Evolutionary conservation across 2,797 vertebrate genomes (phyloP).

Genomic region (Takifugu rubripes): DNA sequence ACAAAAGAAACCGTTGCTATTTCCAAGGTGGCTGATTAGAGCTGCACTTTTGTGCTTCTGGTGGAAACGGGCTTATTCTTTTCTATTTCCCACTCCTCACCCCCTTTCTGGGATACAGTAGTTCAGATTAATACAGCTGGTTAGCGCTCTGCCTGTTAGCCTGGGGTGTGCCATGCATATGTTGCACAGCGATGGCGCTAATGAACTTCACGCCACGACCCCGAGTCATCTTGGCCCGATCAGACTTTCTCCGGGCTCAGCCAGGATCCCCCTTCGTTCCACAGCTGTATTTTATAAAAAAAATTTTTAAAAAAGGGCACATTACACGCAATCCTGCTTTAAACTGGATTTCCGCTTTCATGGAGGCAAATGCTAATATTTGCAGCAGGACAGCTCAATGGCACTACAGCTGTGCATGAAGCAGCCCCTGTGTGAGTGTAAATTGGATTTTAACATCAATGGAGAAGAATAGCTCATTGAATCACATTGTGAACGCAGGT

Average conservation of each 20-base stretch:
- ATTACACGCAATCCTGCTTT: not conserved
- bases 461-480: slow-evolving; percentile 62
- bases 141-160: not conserved
- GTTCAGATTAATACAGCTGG: not conserved
- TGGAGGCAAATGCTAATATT: too few species aligned
- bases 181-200: slow-evolving; percentile 38
- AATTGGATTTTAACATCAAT: slow-evolving; percentile 62
- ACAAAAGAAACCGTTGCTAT: slow-evolving; percentile 28
- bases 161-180: slow-evolving; percentile 5
- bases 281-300: too few species aligned
- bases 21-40: slow-evolving; percentile 27
- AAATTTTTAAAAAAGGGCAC: not conserved
- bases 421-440: slow-evolving; percentile 29
- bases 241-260: not conserved
- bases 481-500: slow-evolving; percentile 67
- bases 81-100: not conserved
- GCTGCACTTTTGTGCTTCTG: not conserved
- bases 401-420: slow-evolving; percentile 43
- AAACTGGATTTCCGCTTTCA: too few species aligned
- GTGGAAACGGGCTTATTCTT: not conserved
- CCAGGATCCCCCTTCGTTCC: slow-evolving; percentile 12
- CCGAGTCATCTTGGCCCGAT: slow-evolving; percentile 19
- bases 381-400: slow-evolving; percentile 14
- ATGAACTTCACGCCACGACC: slow-evolving; percentile 39
- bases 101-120: not conserved